Percentiles rank a stretch among this genome's conserved stretches.
phyloP scores from a whole-genome alignment of 2,888 invertebrate species.

The Allacma fusca region DNA sequence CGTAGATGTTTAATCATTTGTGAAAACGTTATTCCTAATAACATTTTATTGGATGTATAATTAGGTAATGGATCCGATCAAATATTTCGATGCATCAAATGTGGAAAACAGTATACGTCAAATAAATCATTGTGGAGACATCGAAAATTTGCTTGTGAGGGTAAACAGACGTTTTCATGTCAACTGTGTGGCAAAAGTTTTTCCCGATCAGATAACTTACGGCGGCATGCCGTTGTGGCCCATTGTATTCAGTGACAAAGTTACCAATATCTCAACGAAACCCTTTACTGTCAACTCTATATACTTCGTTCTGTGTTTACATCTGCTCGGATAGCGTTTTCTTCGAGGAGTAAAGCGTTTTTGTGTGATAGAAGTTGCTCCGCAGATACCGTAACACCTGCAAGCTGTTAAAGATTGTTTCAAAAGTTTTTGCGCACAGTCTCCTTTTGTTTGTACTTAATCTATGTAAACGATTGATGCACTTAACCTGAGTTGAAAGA shows the following conservation, averaged over 20 bases:
- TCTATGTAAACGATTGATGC: too few species aligned
- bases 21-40: too few species aligned
- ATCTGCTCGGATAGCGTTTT: background rate
- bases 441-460: background rate
- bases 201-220: slow-evolving; percentile 51
- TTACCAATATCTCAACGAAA: background rate
- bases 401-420: background rate
- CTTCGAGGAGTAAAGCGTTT: background rate
- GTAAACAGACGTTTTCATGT: slow-evolving; percentile 51
- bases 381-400: background rate
- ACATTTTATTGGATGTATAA: too few species aligned
- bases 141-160: slow-evolving; percentile 55
- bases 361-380: background rate
- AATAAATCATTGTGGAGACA: slow-evolving; percentile 56
- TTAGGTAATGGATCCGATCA: slow-evolving; percentile 31
- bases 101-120: slow-evolving; percentile 53
- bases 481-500: too few species aligned
- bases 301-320: background rate
- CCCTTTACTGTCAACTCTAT: background rate
- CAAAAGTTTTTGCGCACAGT: background rate
- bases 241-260: slow-evolving; percentile 45
- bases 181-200: slow-evolving; percentile 51
- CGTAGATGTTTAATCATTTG: background rate
- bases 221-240: slow-evolving; percentile 49
- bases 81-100: slow-evolving; percentile 47